A percentile compares a stretch with the other conserved stretches of the same genome.
phyloP scores from a whole-genome alignment of 2,888 invertebrate species.

The Euzophera pinguis region DNA sequence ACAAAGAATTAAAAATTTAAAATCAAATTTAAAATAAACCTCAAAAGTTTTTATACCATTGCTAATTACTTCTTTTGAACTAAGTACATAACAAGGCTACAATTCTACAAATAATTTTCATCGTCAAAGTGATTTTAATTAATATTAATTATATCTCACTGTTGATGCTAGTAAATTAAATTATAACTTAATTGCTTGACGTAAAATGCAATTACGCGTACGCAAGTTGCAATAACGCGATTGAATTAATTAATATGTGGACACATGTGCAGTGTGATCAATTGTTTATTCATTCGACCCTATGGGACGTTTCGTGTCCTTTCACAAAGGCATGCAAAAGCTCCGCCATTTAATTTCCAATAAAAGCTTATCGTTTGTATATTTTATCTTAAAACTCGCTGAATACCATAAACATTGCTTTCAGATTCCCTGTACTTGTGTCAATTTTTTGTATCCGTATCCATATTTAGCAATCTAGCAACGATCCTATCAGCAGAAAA shows the following conservation, averaged over 20 bases:
- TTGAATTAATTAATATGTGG: constrained; percentile 42
- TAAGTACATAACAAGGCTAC: neutral
- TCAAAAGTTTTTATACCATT: too few relatives aligned
- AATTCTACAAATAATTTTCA: constrained; percentile 2
- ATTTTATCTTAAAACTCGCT: too few relatives aligned
- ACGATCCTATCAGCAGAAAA: too few relatives aligned
- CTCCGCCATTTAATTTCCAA: neutral
- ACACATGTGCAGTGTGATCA: constrained; percentile 26
- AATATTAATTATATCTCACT: constrained; percentile 30
- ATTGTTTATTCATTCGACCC: constrained; percentile 18
- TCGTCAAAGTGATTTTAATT: constrained; percentile 22
- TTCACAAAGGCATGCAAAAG: constrained; percentile 2
- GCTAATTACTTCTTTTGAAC: neutral
- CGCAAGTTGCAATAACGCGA: constrained; percentile 38
- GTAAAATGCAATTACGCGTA: constrained; percentile 44
- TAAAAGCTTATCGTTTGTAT: neutral
- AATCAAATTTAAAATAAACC: too few relatives aligned
- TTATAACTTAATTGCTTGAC: constrained; percentile 41
- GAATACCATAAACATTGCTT: too few relatives aligned
- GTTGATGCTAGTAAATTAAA: constrained; percentile 45
- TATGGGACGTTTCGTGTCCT: neutral
- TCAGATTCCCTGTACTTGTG: too few relatives aligned
- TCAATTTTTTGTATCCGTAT: too few relatives aligned
- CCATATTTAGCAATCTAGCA: too few relatives aligned
- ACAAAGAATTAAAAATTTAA: too few relatives aligned